phyloP scores from a whole-genome alignment of 1,140 invertebrate genomes.

The Aleiodes sp. region DNA sequence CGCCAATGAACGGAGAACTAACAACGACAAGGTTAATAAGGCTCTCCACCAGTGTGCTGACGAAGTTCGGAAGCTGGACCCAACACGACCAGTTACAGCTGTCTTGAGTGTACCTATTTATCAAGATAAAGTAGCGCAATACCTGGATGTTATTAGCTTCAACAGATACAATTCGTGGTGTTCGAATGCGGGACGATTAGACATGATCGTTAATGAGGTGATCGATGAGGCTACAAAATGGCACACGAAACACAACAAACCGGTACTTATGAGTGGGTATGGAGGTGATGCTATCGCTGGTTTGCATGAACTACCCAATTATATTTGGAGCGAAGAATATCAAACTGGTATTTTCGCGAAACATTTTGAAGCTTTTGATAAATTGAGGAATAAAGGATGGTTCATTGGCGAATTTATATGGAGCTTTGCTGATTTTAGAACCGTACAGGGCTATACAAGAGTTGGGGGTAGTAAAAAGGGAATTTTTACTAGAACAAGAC shows the following conservation, averaged over 20 bases:
- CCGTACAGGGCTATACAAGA: slow-evolving; percentile 74
- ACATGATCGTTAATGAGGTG: slow-evolving; percentile 79
- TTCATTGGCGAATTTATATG: slow-evolving; percentile 97
- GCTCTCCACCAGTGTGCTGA: slow-evolving; percentile 86
- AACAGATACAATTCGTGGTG: slow-evolving; percentile 98
- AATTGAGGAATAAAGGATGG: slow-evolving; percentile 77
- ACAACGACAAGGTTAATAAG: slow-evolving; percentile 72
- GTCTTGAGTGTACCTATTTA: slow-evolving; percentile 66
- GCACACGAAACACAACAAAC: slow-evolving; percentile 86
- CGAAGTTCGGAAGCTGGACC: slow-evolving; percentile 77
- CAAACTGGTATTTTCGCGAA: slow-evolving; percentile 84
- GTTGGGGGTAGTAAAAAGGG: slow-evolving; percentile 93
- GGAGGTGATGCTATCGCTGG: slow-evolving; percentile 93
- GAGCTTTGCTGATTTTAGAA: slow-evolving; percentile 94
- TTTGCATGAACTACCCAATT: slow-evolving; percentile 82
- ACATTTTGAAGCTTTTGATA: slow-evolving; percentile 92
- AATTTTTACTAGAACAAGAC: slow-evolving; percentile 85
- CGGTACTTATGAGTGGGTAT: slow-evolving; percentile 94
- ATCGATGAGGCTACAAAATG: slow-evolving; percentile 83
- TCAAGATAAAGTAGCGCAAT: slow-evolving; percentile 59
- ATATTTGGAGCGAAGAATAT: slow-evolving; percentile 95
- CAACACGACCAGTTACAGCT: slow-evolving; percentile 80
- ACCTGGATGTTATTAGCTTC: slow-evolving; percentile 90
- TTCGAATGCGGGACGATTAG: slow-evolving; percentile 79
- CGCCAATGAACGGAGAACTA: slow-evolving; percentile 89